phyloP scores from a whole-genome alignment of 2,113 vertebrate genomes.

The Leucosticte australis region DNA sequence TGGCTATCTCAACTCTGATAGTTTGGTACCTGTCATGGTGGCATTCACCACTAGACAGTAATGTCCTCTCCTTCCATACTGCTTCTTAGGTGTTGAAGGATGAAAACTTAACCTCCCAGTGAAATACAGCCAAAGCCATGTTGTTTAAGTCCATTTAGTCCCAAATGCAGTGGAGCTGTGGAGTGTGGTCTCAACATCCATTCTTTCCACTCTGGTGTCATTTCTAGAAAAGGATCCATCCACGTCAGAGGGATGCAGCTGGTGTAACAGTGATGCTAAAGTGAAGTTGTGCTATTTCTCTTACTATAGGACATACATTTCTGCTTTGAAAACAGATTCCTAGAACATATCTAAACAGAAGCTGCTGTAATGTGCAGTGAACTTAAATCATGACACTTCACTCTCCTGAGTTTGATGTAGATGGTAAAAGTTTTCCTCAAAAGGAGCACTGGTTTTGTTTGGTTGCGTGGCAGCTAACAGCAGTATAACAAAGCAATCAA shows the following conservation, averaged over 20 bases:
- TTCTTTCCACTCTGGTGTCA: not conserved
- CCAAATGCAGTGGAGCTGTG: not conserved
- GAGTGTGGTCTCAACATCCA: not conserved
- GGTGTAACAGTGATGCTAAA: not conserved
- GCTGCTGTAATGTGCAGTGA: not conserved
- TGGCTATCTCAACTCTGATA: not conserved
- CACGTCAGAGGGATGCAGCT: fast-evolving
- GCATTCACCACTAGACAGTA: not conserved
- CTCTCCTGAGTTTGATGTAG: not conserved
- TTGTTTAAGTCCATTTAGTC: not conserved
- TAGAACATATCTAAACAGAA: not conserved
- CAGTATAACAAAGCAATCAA: not conserved
- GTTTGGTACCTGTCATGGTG: not conserved
- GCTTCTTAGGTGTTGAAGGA: not conserved
- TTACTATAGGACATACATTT: not conserved
- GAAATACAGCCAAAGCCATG: not conserved
- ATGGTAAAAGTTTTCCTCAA: not conserved
- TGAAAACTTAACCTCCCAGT: not conserved
- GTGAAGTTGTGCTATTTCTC: not conserved
- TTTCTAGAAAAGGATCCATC: not conserved
- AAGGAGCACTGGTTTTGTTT: not conserved
- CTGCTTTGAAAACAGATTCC: not conserved
- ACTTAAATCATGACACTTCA: not conserved
- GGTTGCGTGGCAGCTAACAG: not conserved
- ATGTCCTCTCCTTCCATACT: not conserved